These are phyloP conservation scores for Spinus olivaceus DNA, from an alignment of 2,797 vertebrate species.

Conservation along the genomic window DNA sequence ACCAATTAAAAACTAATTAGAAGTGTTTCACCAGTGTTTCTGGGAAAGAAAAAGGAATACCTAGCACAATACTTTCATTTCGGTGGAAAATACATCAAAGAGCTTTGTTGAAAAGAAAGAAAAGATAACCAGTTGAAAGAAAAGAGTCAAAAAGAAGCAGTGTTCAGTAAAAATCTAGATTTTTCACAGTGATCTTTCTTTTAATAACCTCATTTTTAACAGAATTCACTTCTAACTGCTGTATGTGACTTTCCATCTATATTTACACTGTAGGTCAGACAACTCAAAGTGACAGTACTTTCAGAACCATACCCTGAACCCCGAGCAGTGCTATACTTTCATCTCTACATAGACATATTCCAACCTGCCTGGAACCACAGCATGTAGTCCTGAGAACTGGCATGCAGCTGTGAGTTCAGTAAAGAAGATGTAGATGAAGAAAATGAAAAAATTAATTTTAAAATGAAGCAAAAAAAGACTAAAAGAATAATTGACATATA, in stretches of 20 bases:
- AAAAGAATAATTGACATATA: neutral
- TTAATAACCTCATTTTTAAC: neutral
- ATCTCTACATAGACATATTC: neutral
- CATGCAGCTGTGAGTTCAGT: neutral
- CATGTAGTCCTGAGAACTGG: neutral
- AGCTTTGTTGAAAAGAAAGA: neutral
- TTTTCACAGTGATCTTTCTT: neutral
- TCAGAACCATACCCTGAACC: neutral
- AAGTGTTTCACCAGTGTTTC: neutral
- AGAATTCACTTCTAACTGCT: neutral
- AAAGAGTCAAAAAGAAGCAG: neutral
- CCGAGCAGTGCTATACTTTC: neutral
- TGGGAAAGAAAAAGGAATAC: neutral
- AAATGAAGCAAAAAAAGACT: neutral
- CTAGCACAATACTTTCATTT: neutral
- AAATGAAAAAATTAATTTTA: neutral
- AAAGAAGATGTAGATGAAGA: neutral
- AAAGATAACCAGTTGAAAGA: neutral
- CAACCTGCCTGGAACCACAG: neutral
- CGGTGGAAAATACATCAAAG: neutral
- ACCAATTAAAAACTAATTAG: neutral
- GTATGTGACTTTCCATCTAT: neutral
- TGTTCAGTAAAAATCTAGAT: neutral
- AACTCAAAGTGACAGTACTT: neutral
- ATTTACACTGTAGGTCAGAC: neutral